A percentile compares a stretch with the other conserved stretches of the same genome.
These are phyloP conservation scores for Vanacampus margaritifer DNA, from an alignment of 2,113 vertebrate species.

Conservation along the genomic window DNA sequence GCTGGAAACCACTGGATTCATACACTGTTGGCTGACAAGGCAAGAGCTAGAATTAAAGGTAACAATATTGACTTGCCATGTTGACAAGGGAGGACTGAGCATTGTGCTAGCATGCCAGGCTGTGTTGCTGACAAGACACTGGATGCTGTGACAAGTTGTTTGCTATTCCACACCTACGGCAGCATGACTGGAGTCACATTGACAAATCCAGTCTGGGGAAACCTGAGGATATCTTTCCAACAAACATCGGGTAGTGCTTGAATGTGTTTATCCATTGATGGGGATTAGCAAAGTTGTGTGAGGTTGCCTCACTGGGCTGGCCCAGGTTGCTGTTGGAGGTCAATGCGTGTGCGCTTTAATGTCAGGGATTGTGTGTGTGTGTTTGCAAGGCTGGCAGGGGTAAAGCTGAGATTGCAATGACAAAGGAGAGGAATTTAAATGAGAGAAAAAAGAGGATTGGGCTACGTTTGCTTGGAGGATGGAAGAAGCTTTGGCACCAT, in stretches of 20 bases:
- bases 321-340: constrained; percentile 50
- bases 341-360: constrained; percentile 35
- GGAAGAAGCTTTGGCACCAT: constrained; percentile 56
- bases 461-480: constrained; percentile 56
- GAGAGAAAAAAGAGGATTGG: constrained; percentile 60
- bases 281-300: constrained; percentile 53
- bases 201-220: constrained; percentile 52
- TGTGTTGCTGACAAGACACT: constrained; percentile 38
- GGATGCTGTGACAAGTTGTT: constrained; percentile 55
- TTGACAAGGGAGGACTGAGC: constrained; percentile 40
- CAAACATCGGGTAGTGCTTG: constrained; percentile 43
- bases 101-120: neutral
- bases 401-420: constrained; percentile 53
- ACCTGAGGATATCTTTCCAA: constrained; percentile 58
- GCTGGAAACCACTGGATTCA: constrained; percentile 10
- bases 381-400: constrained; percentile 49
- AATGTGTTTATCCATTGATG: constrained; percentile 49
- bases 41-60: constrained; percentile 28
- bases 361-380: constrained; percentile 30
- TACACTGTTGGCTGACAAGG: constrained; percentile 10
- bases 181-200: constrained; percentile 54
- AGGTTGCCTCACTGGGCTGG: constrained; percentile 46
- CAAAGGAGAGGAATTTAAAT: constrained; percentile 68
- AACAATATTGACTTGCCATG: constrained; percentile 28
- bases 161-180: constrained; percentile 55